These are phyloP conservation scores for Drepanosiphum platanoidis DNA, from an alignment of 2,888 invertebrate species.

Conservation along the genomic window DNA sequence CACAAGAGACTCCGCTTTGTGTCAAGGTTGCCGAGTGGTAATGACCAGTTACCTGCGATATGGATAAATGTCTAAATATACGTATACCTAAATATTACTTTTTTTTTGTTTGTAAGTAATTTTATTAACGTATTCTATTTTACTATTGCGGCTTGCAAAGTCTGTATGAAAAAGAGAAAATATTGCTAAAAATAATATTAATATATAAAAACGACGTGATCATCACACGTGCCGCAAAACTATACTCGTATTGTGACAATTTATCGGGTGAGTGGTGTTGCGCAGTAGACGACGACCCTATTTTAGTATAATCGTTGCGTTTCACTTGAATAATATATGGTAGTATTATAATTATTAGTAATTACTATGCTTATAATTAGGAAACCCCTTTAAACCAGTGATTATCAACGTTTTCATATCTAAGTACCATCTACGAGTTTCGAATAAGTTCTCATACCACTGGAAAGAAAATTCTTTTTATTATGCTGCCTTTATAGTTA, in stretches of 20 bases:
- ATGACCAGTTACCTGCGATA: slow-evolving; percentile 23
- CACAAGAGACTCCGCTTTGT: background rate
- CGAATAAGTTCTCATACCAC: no score
- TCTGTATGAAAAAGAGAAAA: background rate
- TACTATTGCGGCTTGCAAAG: background rate
- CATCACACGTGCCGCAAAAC: no score
- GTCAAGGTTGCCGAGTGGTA: slow-evolving; percentile 43
- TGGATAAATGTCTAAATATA: background rate
- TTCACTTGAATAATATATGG: background rate
- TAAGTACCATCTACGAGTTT: no score
- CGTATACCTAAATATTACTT: background rate
- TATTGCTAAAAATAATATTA: background rate
- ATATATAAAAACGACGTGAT: background rate
- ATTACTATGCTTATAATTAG: no score
- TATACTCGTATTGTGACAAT: background rate
- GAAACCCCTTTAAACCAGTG: no score
- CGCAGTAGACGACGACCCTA: background rate
- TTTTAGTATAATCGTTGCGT: background rate
- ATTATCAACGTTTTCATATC: no score
- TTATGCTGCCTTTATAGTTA: no score
- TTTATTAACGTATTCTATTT: background rate
- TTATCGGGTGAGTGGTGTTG: no score
- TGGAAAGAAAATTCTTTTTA: no score
- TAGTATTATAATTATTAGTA: no score
- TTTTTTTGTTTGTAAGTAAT: background rate